Evolutionary conservation across 2,797 vertebrate genomes (phyloP), one percentile per base, ranked within the genome.

Genomic region (Spheniscus humboldti): DNA sequence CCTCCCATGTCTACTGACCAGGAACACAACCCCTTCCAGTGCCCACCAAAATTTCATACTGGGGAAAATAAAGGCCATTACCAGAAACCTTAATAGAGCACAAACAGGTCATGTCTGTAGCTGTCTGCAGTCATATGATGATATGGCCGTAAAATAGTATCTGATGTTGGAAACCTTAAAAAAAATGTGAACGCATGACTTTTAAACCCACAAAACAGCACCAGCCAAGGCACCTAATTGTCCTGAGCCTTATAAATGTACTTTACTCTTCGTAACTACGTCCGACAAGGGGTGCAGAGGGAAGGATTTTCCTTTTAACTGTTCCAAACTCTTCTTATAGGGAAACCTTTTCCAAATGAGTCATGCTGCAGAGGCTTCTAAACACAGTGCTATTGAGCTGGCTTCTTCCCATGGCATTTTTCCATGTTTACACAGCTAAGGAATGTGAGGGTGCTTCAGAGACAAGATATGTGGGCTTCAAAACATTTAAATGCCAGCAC

Each of bases 261-360:
- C 35, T 90, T 48, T 33, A 16, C 20, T 77, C 37, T 81, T 89
- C 53, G 39, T 88, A 75, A 53, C 35, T 64, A 4, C 43, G 55
- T 59, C 74, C 3, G 6, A 68, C 37, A 68, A 83, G 64, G 55
- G 37, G 18, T 39, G 48, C 60, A 75, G 83, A 88, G 75, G 67
- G 74, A 92, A 41, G 74, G 81, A 76, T 79, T 95, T 94, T 89
- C 45, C 81, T 86, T 96, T 68, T 68, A 71, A 73, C 74, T 45
- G 56, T 63, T 92, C 89, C 77, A 80, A 66, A 87, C 41, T 84
- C 79, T 69, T 94, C 81, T 94, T 86, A 71, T 78, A 96, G 97
- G 80, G 77, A 96, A 86, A 92, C 63, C 62, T 93, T 87, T 92
- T 92, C 68, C 37, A 92, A 83, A 57, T 79, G 93, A 94, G 48